These are phyloP conservation scores for Parazoanthus darwini DNA, from an alignment of 92 coral and sea anemone species.

Conservation along the genomic window DNA sequence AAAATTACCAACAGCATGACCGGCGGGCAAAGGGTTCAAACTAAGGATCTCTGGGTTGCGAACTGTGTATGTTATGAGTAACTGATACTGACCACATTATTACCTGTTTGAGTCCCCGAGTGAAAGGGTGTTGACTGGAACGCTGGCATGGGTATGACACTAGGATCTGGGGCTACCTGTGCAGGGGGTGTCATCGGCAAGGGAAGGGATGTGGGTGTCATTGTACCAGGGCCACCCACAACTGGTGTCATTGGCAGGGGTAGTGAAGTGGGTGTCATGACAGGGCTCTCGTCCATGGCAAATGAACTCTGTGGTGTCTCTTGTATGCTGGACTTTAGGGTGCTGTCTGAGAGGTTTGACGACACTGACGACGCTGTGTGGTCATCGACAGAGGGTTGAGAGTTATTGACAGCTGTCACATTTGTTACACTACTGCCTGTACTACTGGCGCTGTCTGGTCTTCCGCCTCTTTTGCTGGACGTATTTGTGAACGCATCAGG, in stretches of 20 bases:
- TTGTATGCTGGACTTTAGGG: slow-evolving; percentile 67
- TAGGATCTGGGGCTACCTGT: slow-evolving; percentile 55
- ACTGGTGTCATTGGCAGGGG: slow-evolving; percentile 78
- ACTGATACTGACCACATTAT: too few species aligned
- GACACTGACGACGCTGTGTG: slow-evolving; percentile 75
- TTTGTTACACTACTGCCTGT: slow-evolving; percentile 79
- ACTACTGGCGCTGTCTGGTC: slow-evolving; percentile 65
- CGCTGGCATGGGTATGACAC: slow-evolving; percentile 58
- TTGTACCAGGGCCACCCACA: slow-evolving; percentile 25
- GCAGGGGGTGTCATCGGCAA: slow-evolving; percentile 47
- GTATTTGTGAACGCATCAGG: slow-evolving; percentile 86
- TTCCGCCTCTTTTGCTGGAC: slow-evolving; percentile 49
- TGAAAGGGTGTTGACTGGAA: slow-evolving; percentile 64
- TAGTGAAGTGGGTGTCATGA: slow-evolving; percentile 78
- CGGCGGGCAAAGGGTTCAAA: too few species aligned
- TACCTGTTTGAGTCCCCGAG: slow-evolving; percentile 14
- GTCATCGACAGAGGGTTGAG: slow-evolving; percentile 65
- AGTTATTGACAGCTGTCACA: slow-evolving; percentile 75
- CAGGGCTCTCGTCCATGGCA: slow-evolving; percentile 45
- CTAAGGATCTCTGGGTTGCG: too few species aligned
- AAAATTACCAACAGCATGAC: too few species aligned
- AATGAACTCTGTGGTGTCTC: slow-evolving; percentile 67
- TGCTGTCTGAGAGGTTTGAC: slow-evolving; percentile 81
- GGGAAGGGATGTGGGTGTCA: slow-evolving; percentile 58
- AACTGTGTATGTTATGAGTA: too few species aligned